A percentile compares a stretch with the other conserved stretches of the same genome.
These are phyloP conservation scores for Myotis brandtii DNA, from an alignment of 2,113 vertebrate genomes.

Conservation along the genomic window DNA sequence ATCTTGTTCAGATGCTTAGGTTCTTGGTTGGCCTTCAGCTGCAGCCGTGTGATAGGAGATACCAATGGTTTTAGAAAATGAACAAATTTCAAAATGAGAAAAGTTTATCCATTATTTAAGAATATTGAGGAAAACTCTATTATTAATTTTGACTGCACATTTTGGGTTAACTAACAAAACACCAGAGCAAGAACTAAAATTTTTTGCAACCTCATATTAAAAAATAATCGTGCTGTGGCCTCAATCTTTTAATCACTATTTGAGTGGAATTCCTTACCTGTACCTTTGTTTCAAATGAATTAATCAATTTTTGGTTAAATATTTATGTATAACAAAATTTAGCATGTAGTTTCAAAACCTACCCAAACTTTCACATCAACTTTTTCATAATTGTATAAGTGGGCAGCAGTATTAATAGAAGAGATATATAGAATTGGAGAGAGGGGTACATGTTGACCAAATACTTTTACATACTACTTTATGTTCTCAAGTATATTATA, in stretches of 20 bases:
- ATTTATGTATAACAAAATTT: background rate
- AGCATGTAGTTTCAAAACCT: background rate
- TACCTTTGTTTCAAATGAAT: background rate
- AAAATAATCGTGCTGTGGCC: background rate
- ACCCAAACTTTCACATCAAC: background rate
- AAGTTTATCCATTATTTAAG: background rate
- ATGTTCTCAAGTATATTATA: background rate
- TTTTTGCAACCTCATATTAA: background rate
- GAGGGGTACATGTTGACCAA: background rate
- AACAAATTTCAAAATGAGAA: constrained; percentile 29
- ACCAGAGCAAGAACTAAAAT: background rate
- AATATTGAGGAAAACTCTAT: constrained; percentile 27
- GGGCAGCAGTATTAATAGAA: background rate
- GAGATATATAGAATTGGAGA: background rate
- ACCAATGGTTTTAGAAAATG: constrained; percentile 15
- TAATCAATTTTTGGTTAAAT: constrained; percentile 18
- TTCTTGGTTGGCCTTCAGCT: background rate
- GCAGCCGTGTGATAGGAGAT: background rate
- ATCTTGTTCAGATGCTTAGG: background rate
- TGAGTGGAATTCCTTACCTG: background rate
- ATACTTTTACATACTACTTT: background rate
- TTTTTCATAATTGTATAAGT: background rate
- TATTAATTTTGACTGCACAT: background rate
- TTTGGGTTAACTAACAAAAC: background rate
- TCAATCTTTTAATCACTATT: constrained; percentile 25